Evolutionary conservation across 2,797 vertebrate genomes (phyloP).

Genomic region (Synanceia verrucosa): DNA sequence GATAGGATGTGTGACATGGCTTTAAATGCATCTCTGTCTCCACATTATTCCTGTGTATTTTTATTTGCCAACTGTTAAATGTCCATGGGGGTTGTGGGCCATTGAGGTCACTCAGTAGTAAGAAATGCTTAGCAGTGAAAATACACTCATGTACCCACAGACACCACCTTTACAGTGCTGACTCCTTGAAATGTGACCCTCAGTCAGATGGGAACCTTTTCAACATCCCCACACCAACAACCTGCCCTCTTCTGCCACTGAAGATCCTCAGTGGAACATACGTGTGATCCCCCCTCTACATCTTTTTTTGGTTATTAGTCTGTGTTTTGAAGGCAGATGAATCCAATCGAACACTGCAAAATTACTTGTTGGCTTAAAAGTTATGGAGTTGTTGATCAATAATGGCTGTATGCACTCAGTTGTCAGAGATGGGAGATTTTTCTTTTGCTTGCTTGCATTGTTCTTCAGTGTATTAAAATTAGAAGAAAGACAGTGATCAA

Average conservation of each 20-base stretch:
- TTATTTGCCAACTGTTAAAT: conserved; percentile 49
- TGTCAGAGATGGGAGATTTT: conserved; percentile 2
- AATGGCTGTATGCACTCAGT: background rate
- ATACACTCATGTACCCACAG: conserved; percentile 5
- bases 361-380: conserved; percentile 2
- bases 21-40: conserved; percentile 57
- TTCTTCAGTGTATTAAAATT: conserved; percentile 10
- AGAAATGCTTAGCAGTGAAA: conserved; percentile 30
- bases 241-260: conserved; percentile 1
- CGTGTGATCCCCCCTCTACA: conserved; percentile 42
- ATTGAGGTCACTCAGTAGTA: conserved; percentile 11
- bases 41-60: conserved; percentile 46
- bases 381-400: conserved; percentile 3
- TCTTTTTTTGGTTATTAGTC: conserved; percentile 62
- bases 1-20: conserved; percentile 66
- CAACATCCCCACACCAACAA: background rate
- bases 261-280: conserved; percentile 22
- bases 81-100: conserved; percentile 21
- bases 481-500: background rate
- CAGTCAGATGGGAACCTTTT: conserved; percentile 17
- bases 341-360: conserved; percentile 41
- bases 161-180: conserved; percentile 41
- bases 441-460: conserved; percentile 16
- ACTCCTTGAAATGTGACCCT: conserved; percentile 61
- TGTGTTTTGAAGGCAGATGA: conserved; percentile 57